Conservation (phyloP, 2,888 invertebrate genomes). For the Rhodophaea formosa region DNA sequence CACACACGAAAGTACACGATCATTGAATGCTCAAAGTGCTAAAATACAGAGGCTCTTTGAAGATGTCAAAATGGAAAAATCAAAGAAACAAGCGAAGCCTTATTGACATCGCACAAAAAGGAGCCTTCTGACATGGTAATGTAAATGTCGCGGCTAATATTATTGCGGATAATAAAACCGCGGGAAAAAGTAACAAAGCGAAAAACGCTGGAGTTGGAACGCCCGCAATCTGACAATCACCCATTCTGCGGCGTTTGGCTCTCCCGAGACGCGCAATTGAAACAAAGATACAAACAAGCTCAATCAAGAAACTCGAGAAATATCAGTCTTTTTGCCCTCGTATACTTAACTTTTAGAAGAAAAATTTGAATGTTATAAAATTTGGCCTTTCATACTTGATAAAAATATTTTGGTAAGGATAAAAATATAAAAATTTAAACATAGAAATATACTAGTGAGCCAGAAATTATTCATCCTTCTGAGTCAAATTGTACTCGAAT, state of each 20-base stretch:
- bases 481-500: too few species aligned
- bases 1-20: constrained; percentile 12
- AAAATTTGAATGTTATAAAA: too few species aligned
- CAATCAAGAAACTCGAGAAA: constrained; percentile 36
- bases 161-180: constrained; percentile 17
- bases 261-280: constrained; percentile 34
- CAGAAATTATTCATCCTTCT: too few species aligned
- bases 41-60: constrained; percentile 4
- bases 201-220: constrained; percentile 27
- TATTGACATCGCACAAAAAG: constrained; percentile 12
- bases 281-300: constrained; percentile 36
- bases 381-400: too few species aligned
- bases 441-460: too few species aligned
- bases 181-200: constrained; percentile 24
- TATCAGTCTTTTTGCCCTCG: constrained; percentile 14
- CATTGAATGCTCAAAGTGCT: neutral
- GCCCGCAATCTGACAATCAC: constrained; percentile 35
- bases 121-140: constrained; percentile 9
- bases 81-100: constrained; percentile 15
- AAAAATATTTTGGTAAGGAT: too few species aligned
- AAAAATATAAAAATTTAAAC: too few species aligned
- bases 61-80: constrained; percentile 6
- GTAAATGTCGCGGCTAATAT: constrained; percentile 16
- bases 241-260: constrained; percentile 31
- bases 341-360: constrained; percentile 5